A percentile compares a stretch with the other conserved stretches of the same genome.
phyloP scores from a whole-genome alignment of 2,888 invertebrate genomes.

The Metopia argyrocephala region DNA sequence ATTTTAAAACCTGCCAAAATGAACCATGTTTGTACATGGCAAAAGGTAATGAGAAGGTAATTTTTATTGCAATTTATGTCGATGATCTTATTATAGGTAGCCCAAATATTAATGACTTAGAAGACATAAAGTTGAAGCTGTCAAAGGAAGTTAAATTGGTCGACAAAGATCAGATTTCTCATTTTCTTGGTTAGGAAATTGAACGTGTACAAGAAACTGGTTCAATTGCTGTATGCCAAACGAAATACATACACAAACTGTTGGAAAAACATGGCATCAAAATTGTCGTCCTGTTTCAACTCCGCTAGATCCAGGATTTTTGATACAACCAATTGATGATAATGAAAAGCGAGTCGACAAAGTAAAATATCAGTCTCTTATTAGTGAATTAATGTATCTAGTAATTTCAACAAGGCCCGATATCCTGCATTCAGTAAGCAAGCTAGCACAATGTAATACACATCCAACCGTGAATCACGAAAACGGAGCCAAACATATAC shows the following conservation, averaged over 20 bases:
- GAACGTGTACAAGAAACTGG: not conserved
- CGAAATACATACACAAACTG: not conserved
- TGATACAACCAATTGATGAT: slow-evolving; percentile 17
- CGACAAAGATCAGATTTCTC: slow-evolving; percentile 14
- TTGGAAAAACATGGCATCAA: slow-evolving; percentile 1
- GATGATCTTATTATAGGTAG: slow-evolving; percentile 58
- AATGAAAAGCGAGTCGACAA: slow-evolving; percentile 6
- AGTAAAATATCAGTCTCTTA: slow-evolving; percentile 11
- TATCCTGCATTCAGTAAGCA: slow-evolving; percentile 23
- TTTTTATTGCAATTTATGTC: slow-evolving; percentile 60
- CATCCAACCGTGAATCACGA: slow-evolving; percentile 24
- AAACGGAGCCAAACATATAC: slow-evolving; percentile 20
- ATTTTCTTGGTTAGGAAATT: slow-evolving; percentile 44
- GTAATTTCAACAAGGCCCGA: slow-evolving; percentile 24
- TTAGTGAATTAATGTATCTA: slow-evolving; percentile 35
- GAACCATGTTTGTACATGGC: slow-evolving; percentile 56
- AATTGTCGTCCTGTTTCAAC: slow-evolving; percentile 14
- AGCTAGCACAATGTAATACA: slow-evolving; percentile 17
- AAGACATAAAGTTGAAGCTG: slow-evolving; percentile 46
- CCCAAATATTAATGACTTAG: slow-evolving; percentile 21
- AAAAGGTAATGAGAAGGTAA: not conserved
- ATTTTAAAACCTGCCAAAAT: slow-evolving; percentile 44
- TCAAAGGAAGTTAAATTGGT: slow-evolving; percentile 33
- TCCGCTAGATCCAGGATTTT: slow-evolving; percentile 23
- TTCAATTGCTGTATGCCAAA: not conserved